phyloP scores from a whole-genome alignment of 1,140 invertebrate genomes.

The Pseudomyrmex dendroicus region DNA sequence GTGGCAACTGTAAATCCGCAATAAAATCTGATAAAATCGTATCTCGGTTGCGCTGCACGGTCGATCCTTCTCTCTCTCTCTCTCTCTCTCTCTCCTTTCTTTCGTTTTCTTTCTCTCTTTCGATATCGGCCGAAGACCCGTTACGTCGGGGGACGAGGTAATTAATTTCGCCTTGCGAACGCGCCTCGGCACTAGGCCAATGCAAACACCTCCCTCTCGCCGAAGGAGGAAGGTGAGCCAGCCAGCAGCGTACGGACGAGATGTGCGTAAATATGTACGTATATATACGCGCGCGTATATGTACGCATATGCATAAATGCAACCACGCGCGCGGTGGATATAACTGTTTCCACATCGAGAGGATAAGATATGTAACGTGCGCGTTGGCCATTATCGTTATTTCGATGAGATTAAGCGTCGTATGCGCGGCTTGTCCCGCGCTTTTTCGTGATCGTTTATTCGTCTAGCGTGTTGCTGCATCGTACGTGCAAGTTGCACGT shows the following conservation, averaged over 20 bases:
- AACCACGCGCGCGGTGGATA: conserved; percentile 47
- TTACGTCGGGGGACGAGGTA: conserved; percentile 83
- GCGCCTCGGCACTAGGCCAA: conserved; percentile 83
- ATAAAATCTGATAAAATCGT: conserved; percentile 77
- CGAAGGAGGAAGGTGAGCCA: conserved; percentile 46
- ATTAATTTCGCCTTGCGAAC: conserved; percentile 82
- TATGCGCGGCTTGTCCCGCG: neutral
- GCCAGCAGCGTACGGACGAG: conserved; percentile 3
- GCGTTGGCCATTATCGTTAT: conserved; percentile 43
- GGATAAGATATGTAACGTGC: conserved; percentile 37
- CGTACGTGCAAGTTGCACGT: neutral
- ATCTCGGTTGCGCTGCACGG: conserved; percentile 46
- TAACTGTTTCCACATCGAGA: conserved; percentile 41
- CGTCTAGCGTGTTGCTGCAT: neutral
- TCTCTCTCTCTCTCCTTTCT: conserved; percentile 47
- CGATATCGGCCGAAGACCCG: conserved; percentile 79
- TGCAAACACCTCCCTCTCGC: conserved; percentile 82
- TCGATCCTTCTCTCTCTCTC: conserved; percentile 12
- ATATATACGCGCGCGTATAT: conserved; percentile 54
- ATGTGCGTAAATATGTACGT: neutral
- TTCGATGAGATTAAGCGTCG: conserved; percentile 34
- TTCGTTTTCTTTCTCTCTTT: conserved; percentile 62
- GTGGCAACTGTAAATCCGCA: conserved; percentile 69
- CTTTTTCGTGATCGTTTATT: neutral
- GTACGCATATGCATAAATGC: conserved; percentile 6